Percentiles rank a stretch among this genome's conserved stretches.
Conservation (phyloP, 2,113 vertebrate species). For the Morphnarchus princeps region DNA sequence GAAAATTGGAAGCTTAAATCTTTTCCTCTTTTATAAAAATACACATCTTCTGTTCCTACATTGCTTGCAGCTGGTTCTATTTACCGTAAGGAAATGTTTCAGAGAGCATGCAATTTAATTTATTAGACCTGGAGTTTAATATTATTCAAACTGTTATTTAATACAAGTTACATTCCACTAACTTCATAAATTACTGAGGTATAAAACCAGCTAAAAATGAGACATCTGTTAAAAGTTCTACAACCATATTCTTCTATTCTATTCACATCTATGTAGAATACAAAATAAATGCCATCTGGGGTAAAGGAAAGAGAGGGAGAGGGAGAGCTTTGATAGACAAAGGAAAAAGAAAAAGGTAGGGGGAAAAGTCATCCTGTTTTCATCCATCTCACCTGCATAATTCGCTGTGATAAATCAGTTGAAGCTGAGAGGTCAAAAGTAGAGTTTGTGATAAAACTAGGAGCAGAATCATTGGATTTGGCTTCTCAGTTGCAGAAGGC, state of each 20-base stretch:
- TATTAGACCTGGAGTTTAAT: constrained; percentile 73
- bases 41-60: constrained; percentile 62
- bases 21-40: constrained; percentile 68
- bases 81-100: constrained; percentile 71
- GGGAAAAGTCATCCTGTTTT: constrained; percentile 61
- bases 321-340: constrained; percentile 27
- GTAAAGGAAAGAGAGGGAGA: background rate
- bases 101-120: constrained; percentile 73
- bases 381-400: constrained; percentile 81
- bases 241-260: constrained; percentile 22
- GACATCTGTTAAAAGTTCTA: constrained; percentile 71
- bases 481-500: constrained; percentile 60
- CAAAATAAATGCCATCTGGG: constrained; percentile 65
- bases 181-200: constrained; percentile 75
- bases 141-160: constrained; percentile 76
- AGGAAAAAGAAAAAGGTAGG: constrained; percentile 46
- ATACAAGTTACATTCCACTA: constrained; percentile 73
- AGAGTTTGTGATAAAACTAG: constrained; percentile 72
- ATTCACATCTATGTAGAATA: constrained; percentile 4
- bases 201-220: constrained; percentile 71
- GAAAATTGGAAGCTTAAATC: constrained; percentile 78
- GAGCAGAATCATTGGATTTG: constrained; percentile 66
- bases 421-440: constrained; percentile 76
- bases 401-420: constrained; percentile 82
- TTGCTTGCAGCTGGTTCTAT: constrained; percentile 74